phyloP scores from a whole-genome alignment of 2,888 invertebrate species.

The Scaptomyza tumidula region DNA sequence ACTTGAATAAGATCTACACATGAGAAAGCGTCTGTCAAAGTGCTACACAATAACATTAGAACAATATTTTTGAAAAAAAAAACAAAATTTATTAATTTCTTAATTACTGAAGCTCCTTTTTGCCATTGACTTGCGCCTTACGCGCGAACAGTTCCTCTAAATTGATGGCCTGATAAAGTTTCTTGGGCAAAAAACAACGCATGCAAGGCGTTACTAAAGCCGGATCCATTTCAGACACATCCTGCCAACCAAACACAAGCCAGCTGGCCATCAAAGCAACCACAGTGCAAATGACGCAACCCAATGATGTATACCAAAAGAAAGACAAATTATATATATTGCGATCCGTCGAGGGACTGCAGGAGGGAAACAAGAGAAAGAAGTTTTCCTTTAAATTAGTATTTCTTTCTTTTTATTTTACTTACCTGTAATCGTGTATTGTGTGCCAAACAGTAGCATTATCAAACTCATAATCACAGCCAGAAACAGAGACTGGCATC shows the following conservation, averaged over 20 bases:
- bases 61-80: neutral
- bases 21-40: slow-evolving; percentile 88
- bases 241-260: slow-evolving; percentile 85
- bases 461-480: slow-evolving; percentile 83
- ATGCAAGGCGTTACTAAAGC: slow-evolving; percentile 88
- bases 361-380: neutral
- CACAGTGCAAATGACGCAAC: slow-evolving; percentile 87
- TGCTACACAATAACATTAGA: slow-evolving; percentile 86
- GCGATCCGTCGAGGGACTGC: slow-evolving; percentile 72
- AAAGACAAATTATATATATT: slow-evolving; percentile 88
- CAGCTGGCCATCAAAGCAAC: slow-evolving; percentile 87
- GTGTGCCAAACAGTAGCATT: slow-evolving; percentile 71
- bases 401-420: neutral
- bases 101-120: slow-evolving; percentile 1
- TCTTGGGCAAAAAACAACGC: slow-evolving; percentile 85
- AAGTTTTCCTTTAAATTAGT: neutral
- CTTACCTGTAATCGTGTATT: slow-evolving; percentile 72
- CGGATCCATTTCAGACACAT: slow-evolving; percentile 86
- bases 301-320: slow-evolving; percentile 89
- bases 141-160: slow-evolving; percentile 62
- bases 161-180: slow-evolving; percentile 53
- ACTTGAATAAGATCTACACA: slow-evolving; percentile 88
- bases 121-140: slow-evolving; percentile 17
- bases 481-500: slow-evolving; percentile 85
- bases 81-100: slow-evolving; percentile 26